Percentiles rank a stretch among this genome's conserved stretches.
These are phyloP conservation scores for Bugulina stolonifera DNA, from an alignment of 2,888 invertebrate species.

Conservation along the genomic window DNA sequence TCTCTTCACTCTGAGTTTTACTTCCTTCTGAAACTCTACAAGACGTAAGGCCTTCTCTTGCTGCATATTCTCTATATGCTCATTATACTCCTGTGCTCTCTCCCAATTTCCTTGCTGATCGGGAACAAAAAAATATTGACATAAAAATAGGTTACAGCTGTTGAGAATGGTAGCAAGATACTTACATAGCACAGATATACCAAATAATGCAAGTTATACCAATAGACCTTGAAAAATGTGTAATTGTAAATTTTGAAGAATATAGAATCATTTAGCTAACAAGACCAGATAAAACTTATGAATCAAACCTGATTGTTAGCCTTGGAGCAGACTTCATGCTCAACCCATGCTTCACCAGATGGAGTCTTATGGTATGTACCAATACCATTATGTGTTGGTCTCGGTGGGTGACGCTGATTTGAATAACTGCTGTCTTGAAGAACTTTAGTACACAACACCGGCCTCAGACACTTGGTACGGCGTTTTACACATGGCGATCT, in stretches of 20 bases:
- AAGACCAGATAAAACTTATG: no score
- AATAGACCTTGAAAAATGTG: no score
- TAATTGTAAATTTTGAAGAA: no score
- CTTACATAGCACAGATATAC: no score
- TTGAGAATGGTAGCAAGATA: no score
- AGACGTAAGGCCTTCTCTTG: conserved; percentile 8
- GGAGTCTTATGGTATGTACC: neutral
- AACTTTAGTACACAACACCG: neutral
- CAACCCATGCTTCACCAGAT: conserved; percentile 6
- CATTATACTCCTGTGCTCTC: conserved; percentile 13
- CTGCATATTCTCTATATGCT: neutral
- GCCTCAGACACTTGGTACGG: neutral
- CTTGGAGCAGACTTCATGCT: neutral
- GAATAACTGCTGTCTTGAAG: neutral
- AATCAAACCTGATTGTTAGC: no score
- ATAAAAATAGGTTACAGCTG: no score
- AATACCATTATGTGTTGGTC: neutral
- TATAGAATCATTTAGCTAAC: no score
- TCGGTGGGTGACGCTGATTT: neutral
- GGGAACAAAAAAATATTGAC: no score
- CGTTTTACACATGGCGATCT: no score
- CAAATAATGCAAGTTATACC: no score
- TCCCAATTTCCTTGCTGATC: conserved; percentile 11
- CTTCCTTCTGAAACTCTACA: conserved; percentile 18
- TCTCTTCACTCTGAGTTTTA: neutral